Conservation (phyloP, 2,797 vertebrate species). For the Gallinago stenura region DNA sequence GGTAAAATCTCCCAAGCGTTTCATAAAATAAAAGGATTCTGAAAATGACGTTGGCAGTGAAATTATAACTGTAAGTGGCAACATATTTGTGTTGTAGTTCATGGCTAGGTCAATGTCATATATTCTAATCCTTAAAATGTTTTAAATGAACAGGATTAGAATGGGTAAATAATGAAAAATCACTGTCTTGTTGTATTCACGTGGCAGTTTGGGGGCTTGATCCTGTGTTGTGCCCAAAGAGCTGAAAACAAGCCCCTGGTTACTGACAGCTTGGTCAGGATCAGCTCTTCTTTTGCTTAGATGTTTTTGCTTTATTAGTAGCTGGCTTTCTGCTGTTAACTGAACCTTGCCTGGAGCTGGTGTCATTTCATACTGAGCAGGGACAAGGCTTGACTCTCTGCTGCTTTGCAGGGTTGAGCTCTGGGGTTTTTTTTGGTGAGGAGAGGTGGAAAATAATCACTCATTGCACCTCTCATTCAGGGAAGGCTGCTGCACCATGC, state of each 20-base stretch:
- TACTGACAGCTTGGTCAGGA: background rate
- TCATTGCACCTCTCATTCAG: background rate
- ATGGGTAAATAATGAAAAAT: background rate
- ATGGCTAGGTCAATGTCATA: conserved; percentile 15
- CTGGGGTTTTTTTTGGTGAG: background rate
- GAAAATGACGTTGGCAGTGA: conserved; percentile 21
- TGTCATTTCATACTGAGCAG: background rate
- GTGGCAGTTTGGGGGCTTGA: background rate
- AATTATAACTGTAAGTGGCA: background rate
- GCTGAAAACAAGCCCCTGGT: background rate
- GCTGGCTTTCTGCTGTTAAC: background rate
- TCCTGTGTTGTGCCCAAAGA: background rate
- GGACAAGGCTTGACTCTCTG: background rate
- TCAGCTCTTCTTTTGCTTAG: background rate
- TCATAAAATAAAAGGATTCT: conserved; percentile 5
- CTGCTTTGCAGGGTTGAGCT: background rate
- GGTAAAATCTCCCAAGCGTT: background rate
- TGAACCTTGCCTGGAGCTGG: background rate
- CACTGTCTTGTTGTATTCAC: background rate
- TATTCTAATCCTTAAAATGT: background rate
- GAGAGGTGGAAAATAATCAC: background rate
- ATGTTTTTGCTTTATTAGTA: background rate
- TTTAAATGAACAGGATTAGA: conserved; percentile 20
- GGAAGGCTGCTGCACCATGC: background rate
- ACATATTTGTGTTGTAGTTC: background rate